Evolutionary conservation across 1,140 invertebrate species (phyloP).

Genomic region (Drosophila navojoa): DNA sequence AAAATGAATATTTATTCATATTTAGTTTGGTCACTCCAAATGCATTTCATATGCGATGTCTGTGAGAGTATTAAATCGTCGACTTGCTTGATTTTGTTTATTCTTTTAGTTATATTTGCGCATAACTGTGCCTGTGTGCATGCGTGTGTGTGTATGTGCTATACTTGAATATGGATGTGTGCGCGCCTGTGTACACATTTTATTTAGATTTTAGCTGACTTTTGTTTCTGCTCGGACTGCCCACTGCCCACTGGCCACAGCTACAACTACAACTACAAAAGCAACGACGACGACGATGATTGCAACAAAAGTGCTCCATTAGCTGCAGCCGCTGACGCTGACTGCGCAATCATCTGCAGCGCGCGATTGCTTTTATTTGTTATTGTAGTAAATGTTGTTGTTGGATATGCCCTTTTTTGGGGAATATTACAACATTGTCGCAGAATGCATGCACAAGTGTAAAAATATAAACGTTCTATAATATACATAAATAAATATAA

Average conservation of each 20-base stretch:
- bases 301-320: conserved; percentile 52
- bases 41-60: no score
- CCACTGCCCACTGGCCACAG: conserved; percentile 10
- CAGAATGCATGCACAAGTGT: background rate
- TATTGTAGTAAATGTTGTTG: conserved; percentile 4
- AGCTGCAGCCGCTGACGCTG: conserved; percentile 25
- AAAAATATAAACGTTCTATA: background rate
- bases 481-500: background rate
- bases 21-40: no score
- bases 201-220: conserved; percentile 44
- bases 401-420: background rate
- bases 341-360: conserved; percentile 19
- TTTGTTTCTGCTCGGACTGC: conserved; percentile 30
- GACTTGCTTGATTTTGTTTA: background rate
- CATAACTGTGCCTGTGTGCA: conserved; percentile 11
- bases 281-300: conserved; percentile 14
- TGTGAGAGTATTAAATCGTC: conserved; percentile 10
- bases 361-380: conserved; percentile 19
- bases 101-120: conserved; percentile 10
- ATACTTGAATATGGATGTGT: conserved; percentile 6
- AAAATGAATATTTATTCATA: no score
- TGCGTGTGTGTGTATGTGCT: conserved; percentile 4
- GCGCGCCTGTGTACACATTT: conserved; percentile 33
- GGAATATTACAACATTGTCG: conserved; percentile 9
- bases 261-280: conserved; percentile 1